Percentiles rank a stretch among this genome's conserved stretches.
Conservation (phyloP, 2,113 vertebrate genomes). For the Cyprinodon brontotheroides region DNA sequence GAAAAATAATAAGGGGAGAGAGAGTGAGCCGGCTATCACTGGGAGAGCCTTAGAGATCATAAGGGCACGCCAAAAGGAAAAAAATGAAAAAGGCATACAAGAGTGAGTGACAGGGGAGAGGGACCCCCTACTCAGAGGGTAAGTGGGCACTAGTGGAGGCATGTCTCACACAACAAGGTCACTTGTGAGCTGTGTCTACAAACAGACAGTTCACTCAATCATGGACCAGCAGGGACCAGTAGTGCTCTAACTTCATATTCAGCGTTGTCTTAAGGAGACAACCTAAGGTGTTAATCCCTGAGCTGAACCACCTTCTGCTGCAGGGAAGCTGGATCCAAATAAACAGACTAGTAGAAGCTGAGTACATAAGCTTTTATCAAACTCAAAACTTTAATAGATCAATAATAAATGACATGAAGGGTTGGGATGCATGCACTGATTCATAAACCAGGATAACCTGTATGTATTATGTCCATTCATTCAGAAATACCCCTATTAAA, state of each 20-base stretch:
- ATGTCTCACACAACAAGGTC: slow-evolving; percentile 71
- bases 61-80: slow-evolving; percentile 18
- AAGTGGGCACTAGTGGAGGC: slow-evolving; percentile 74
- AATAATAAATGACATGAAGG: too few species aligned
- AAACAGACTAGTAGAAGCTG: not conserved
- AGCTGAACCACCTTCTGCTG: slow-evolving; percentile 36
- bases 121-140: slow-evolving; percentile 73
- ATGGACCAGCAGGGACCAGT: slow-evolving; percentile 33
- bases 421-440: too few species aligned
- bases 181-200: slow-evolving; percentile 64
- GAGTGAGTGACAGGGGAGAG: slow-evolving; percentile 63
- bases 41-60: slow-evolving; percentile 14
- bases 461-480: not conserved
- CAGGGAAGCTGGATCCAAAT: not conserved
- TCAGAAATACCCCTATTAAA: too few species aligned
- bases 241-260: not conserved
- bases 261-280: slow-evolving; percentile 51
- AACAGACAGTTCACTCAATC: slow-evolving; percentile 67
- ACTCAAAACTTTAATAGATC: too few species aligned
- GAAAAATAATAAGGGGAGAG: slow-evolving; percentile 32
- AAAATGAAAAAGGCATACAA: slow-evolving; percentile 17
- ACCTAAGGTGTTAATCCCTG: slow-evolving; percentile 31
- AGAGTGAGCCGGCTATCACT: slow-evolving; percentile 17
- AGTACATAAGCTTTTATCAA: not conserved
- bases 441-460: too few species aligned